Evolutionary conservation across 2,888 invertebrate genomes (phyloP).

Genomic region (Sminthurides aquaticus): DNA sequence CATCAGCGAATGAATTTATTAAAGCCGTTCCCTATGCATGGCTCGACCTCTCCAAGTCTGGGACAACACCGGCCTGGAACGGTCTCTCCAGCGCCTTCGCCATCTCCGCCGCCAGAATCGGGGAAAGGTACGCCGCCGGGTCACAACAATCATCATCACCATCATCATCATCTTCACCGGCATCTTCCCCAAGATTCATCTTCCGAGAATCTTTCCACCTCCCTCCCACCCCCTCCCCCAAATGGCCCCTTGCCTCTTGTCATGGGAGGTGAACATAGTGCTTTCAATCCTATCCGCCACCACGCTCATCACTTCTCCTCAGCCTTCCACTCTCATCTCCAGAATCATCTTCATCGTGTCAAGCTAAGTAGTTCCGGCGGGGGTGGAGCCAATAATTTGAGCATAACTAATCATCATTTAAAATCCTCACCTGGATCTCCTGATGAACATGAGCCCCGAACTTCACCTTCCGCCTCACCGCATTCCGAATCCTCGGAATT

Average conservation of each 20-base stretch:
- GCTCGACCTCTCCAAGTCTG: slow-evolving; percentile 42
- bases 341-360: slow-evolving; percentile 13
- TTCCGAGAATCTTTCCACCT: slow-evolving; percentile 41
- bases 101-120: slow-evolving; percentile 50
- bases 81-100: slow-evolving; percentile 48
- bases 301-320: slow-evolving; percentile 20
- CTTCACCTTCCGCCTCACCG: slow-evolving; percentile 33
- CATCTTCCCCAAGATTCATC: slow-evolving; percentile 42
- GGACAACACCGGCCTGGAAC: slow-evolving; percentile 37
- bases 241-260: slow-evolving; percentile 48
- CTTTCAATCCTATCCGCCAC: slow-evolving; percentile 54
- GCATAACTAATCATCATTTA: slow-evolving; percentile 20
- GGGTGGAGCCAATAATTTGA: slow-evolving; percentile 16
- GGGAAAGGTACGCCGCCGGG: slow-evolving; percentile 23
- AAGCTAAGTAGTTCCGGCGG: slow-evolving; percentile 16
- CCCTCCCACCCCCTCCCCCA: slow-evolving; percentile 46
- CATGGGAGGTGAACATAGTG: slow-evolving; percentile 87
- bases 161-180: slow-evolving; percentile 53
- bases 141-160: slow-evolving; percentile 58
- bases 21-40: slow-evolving; percentile 60
- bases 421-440: slow-evolving; percentile 24
- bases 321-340: slow-evolving; percentile 3
- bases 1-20: slow-evolving; percentile 91
- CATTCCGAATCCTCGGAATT: slow-evolving; percentile 40
- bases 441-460: slow-evolving; percentile 28